Evolutionary conservation across 2,888 invertebrate genomes (phyloP).

Genomic region (Crocallis elinguaria): DNA sequence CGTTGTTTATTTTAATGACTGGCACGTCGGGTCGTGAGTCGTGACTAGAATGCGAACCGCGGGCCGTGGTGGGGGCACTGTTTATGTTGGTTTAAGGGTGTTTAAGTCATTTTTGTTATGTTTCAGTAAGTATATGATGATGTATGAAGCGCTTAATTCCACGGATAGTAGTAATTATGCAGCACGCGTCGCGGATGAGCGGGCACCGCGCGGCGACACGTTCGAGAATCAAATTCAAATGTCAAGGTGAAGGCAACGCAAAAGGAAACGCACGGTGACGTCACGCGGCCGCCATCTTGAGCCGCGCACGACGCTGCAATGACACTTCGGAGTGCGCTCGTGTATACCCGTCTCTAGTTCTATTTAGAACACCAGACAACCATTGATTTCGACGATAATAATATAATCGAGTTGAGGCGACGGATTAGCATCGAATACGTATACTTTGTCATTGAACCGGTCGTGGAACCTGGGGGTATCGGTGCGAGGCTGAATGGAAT

Average conservation of each 20-base stretch:
- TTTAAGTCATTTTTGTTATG: background rate
- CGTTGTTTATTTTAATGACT: constrained; percentile 18
- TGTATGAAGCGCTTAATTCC: constrained; percentile 9
- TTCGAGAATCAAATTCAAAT: constrained; percentile 77
- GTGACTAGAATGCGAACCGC: constrained; percentile 15
- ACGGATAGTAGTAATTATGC: constrained; percentile 50
- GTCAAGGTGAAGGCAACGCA: constrained; percentile 79
- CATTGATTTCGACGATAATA: constrained; percentile 47
- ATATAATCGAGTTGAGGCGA: constrained; percentile 35
- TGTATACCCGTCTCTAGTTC: constrained; percentile 46
- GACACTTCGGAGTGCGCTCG: constrained; percentile 48
- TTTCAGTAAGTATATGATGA: background rate
- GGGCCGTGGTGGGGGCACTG: background rate
- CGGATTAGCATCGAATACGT: constrained; percentile 30
- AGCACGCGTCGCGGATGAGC: constrained; percentile 59
- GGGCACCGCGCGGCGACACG: constrained; percentile 65
- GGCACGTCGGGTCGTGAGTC: too few species aligned
- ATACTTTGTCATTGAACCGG: constrained; percentile 32
- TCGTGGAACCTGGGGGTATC: constrained; percentile 30
- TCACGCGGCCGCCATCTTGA: constrained; percentile 72
- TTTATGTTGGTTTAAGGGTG: constrained; percentile 4
- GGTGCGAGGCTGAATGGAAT: constrained; percentile 30
- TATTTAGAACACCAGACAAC: constrained; percentile 59
- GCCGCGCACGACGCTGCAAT: constrained; percentile 49
- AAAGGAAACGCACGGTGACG: constrained; percentile 79